Evolutionary conservation across 2,888 invertebrate genomes (phyloP), one percentile per base, ranked within the genome.

Genomic region (Acrocyrtus sp.): DNA sequence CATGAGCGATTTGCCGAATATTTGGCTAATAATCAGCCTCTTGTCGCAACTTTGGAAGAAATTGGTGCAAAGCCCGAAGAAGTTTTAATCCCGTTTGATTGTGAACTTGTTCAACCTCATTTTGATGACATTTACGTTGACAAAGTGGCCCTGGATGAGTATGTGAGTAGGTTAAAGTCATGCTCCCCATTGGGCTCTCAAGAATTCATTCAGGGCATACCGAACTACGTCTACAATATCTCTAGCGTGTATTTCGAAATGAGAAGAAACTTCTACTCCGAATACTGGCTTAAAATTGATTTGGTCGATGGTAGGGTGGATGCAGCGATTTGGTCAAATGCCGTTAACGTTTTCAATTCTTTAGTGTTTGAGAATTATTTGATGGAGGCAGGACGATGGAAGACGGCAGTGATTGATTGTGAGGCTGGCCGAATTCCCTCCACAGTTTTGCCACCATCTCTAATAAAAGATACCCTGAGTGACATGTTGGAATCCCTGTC

Each of bases 341-440:
- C 74, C 6, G n/a, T 72, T 3, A 68, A 56, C 27, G 34, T 22
- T 3, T 19, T 74, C 0, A 67, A 74, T 21, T 53, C 72, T 24
- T 54, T 74, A 12, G 17, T 58, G 3, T 72, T 68, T 50, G 29
- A 45, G 27, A 76, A 76, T 43, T 72, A 50, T 19, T 53, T 65
- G 60, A 63, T 76, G 57, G 76, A 76, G 22, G 45, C 62, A 3
- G 70, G 70, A 24, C 66, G 76, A 27, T 76, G 76, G 76, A 70
- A 72, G 48, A 29, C 57, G 29, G 76, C 74, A 10, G 22, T 72
- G 4, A 26, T 45, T 17, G 76, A 76, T 22, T 76, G 76, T 41
- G 50, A 72, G 68, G 62, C 67, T 2, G 63, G 65, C n/a, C 26
- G 74, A 34, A 60, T 74, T 22, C 76, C 76, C 2, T 48, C 63